phyloP scores from a whole-genome alignment of 2,888 invertebrate species.

The Oscheius myriophilus region DNA sequence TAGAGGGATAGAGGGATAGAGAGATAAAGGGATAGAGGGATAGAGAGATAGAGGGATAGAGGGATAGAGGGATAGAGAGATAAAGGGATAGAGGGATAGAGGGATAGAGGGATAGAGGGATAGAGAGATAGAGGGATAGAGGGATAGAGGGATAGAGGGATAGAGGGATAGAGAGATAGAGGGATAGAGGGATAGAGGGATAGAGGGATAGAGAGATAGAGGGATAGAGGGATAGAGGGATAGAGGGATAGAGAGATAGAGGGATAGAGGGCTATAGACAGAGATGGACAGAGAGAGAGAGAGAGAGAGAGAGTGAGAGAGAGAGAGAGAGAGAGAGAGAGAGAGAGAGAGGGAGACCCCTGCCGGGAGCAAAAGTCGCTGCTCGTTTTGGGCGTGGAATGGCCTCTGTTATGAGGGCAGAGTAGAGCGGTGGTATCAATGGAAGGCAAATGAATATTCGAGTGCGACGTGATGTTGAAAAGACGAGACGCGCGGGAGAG shows the following conservation, averaged over 20 bases:
- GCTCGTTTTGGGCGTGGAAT: constrained; percentile 1
- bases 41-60: neutral
- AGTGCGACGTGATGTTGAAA: constrained; percentile 30
- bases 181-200: constrained; percentile 3
- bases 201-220: neutral
- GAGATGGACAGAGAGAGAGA: no score
- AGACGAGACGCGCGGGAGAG: constrained; percentile 7
- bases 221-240: constrained; percentile 15
- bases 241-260: constrained; percentile 2
- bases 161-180: constrained; percentile 4
- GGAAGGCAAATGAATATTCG: constrained; percentile 31
- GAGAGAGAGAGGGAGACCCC: neutral
- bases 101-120: constrained; percentile 2
- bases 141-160: constrained; percentile 10
- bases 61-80: constrained; percentile 1
- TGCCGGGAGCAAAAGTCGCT: neutral
- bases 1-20: constrained; percentile 12
- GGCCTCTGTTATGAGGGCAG: constrained; percentile 17
- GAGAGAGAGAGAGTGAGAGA: constrained; percentile 12
- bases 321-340: constrained; percentile 5
- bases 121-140: constrained; percentile 5
- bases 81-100: constrained; percentile 12
- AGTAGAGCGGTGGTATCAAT: constrained; percentile 24
- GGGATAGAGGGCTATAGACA: no score
- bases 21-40: constrained; percentile 9